Percentiles rank a stretch among this genome's conserved stretches.
phyloP scores from a whole-genome alignment of 2,888 invertebrate species.

The Microctonus hyperodae region DNA sequence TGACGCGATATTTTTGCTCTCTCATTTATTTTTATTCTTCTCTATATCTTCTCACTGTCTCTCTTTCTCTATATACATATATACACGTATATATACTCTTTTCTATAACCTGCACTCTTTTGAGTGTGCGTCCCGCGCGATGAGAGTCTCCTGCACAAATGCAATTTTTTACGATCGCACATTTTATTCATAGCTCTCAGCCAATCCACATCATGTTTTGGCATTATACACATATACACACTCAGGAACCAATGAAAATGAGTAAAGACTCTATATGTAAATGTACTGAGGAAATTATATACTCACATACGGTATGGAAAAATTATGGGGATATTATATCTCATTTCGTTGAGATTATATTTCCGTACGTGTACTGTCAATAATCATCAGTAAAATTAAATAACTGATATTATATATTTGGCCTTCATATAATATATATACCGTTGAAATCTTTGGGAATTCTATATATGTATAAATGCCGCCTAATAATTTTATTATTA shows the following conservation, averaged over 20 bases:
- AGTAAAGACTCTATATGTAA: conserved; percentile 3
- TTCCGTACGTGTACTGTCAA: conserved; percentile 2
- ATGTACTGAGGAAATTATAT: not conserved
- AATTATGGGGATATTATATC: conserved; percentile 2
- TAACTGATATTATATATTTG: conserved; percentile 6
- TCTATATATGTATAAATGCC: not conserved
- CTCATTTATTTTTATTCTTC: no score
- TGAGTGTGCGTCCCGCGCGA: not conserved
- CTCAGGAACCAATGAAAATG: conserved; percentile 1
- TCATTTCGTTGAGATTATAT: not conserved
- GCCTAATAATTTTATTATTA: not conserved
- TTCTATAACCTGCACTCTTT: conserved; percentile 16
- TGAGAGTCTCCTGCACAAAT: conserved; percentile 14
- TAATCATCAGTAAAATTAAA: conserved; percentile 2
- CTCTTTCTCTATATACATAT: not conserved
- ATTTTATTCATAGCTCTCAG: conserved; percentile 1
- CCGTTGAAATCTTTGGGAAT: not conserved
- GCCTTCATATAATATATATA: not conserved
- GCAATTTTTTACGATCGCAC: conserved; percentile 12
- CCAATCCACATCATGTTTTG: conserved; percentile 10
- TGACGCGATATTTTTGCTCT: conserved; percentile 17
- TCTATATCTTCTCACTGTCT: not conserved
- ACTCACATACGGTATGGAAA: conserved; percentile 2
- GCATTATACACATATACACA: not conserved
- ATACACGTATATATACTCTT: no score